A percentile compares a stretch with the other conserved stretches of the same genome.
These are phyloP conservation scores for Cirrhinus molitorella DNA, from an alignment of 2,797 vertebrate genomes.

Conservation along the genomic window DNA sequence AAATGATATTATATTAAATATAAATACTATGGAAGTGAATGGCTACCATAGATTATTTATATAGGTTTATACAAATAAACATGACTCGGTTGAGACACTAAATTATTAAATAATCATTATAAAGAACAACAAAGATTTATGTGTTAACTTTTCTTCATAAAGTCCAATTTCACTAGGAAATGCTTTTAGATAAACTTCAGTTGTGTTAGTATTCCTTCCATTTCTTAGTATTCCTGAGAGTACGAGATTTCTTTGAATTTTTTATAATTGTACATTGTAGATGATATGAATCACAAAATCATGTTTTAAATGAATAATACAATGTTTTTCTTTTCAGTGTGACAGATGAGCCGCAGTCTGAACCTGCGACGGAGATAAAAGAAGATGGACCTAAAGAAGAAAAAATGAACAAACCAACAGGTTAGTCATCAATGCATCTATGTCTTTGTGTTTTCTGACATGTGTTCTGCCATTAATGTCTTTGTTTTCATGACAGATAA, in stretches of 20 bases:
- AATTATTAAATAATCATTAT: too few relatives aligned
- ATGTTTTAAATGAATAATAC: not conserved
- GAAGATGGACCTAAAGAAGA: conserved; percentile 46
- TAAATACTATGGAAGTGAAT: too few relatives aligned
- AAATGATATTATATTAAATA: too few relatives aligned
- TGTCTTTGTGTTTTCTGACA: not conserved
- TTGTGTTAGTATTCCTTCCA: too few relatives aligned
- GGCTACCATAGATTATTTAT: too few relatives aligned
- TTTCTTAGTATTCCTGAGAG: not conserved
- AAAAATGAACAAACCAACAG: conserved; percentile 60
- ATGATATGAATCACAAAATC: not conserved
- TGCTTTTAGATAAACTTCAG: too few relatives aligned
- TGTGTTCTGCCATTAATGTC: not conserved
- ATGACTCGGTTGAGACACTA: not conserved
- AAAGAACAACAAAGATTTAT: too few relatives aligned
- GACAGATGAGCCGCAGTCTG: conserved; percentile 74
- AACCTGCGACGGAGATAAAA: conserved; percentile 67
- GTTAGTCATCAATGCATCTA: conserved; percentile 36
- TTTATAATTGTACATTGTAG: not conserved
- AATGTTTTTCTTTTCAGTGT: conserved; percentile 72
- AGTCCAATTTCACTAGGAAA: too few relatives aligned
- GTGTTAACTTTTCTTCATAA: too few relatives aligned
- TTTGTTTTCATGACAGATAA: conserved; percentile 37
- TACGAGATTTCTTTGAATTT: not conserved
- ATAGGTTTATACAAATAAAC: too few relatives aligned